phyloP scores from a whole-genome alignment of 2,888 invertebrate genomes.

The Neoscelio sp. region DNA sequence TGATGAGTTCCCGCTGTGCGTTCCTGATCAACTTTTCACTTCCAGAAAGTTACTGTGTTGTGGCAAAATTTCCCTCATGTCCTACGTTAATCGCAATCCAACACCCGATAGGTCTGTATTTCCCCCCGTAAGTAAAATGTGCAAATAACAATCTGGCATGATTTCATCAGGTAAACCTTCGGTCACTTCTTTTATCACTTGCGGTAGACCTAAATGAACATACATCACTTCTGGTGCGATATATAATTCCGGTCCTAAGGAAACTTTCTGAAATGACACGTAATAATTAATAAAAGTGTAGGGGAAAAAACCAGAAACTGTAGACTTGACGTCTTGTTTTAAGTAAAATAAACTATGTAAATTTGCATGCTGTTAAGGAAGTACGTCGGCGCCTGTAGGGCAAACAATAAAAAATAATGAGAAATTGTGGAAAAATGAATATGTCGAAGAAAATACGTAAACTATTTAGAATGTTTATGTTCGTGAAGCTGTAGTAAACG shows the following conservation, averaged over 20 bases:
- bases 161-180: constrained; percentile 78
- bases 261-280: constrained; percentile 82
- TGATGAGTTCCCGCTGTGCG: constrained; percentile 82
- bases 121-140: constrained; percentile 82
- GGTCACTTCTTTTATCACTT: constrained; percentile 81
- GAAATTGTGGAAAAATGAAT: neutral
- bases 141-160: constrained; percentile 81
- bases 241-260: constrained; percentile 81
- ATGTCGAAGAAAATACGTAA: constrained; percentile 10
- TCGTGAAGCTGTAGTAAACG: no score
- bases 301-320: neutral
- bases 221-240: constrained; percentile 83
- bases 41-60: constrained; percentile 80
- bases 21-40: constrained; percentile 80
- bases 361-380: no score
- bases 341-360: constrained; percentile 12
- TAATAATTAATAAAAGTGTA: no score
- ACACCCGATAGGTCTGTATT: constrained; percentile 83
- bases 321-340: neutral
- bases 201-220: constrained; percentile 80
- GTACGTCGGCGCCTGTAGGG: no score
- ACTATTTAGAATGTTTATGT: no score
- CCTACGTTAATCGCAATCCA: constrained; percentile 79
- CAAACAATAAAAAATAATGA: constrained; percentile 6
- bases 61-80: constrained; percentile 80